Evolutionary conservation across 2,113 vertebrate species (phyloP), one percentile per base, ranked within the genome.

Genomic region (Hippocampus guttulatus): DNA sequence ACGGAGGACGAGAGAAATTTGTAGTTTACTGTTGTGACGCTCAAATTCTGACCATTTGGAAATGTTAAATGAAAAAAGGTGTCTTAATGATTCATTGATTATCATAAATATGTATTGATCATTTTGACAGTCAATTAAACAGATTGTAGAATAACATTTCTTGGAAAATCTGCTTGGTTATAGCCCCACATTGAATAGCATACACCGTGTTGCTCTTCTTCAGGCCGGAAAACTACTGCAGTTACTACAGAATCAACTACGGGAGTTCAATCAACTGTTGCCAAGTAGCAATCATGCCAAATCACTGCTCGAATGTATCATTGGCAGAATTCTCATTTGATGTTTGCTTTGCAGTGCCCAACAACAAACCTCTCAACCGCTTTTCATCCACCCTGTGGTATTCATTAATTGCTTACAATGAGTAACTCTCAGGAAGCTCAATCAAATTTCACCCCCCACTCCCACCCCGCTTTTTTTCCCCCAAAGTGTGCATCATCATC

Each of bases 401-500:
- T 73, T 61, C 6, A 41, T n/a, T 18, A 25, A 66, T 55, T 62
- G 11, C 23, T 5, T 18, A 61, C 16, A 3, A 38, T 18, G 60
- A 27, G 47, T 47, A 63, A 70, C 52, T 25, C 72, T 41, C 41
- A 40, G 69, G 71, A 64, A 65, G 64, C 43, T 67, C 74, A 67
- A 64, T 78, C 51, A 65, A 67, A 74, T 76, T 66, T 68, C 70
- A 81, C 62, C 63, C 63, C 70, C 54, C 64, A 27, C 25, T 27
- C 25, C 25, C 64, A n/a, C 25, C n/a, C 58, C 23, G 27, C 18
- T 30, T 73, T 67, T 64, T 41, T 49, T 41, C 21, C 20, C 20
- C 20, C 38, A 85, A 67, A 68, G 75, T 72, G 83, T 82, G 81
- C 75, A 75, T 73, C 75, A 64, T 81, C 52, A 51, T 58, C 84